Percentiles rank a stretch among this genome's conserved stretches.
These are phyloP conservation scores for Aradus depressus DNA, from an alignment of 2,888 invertebrate species.

Conservation along the genomic window DNA sequence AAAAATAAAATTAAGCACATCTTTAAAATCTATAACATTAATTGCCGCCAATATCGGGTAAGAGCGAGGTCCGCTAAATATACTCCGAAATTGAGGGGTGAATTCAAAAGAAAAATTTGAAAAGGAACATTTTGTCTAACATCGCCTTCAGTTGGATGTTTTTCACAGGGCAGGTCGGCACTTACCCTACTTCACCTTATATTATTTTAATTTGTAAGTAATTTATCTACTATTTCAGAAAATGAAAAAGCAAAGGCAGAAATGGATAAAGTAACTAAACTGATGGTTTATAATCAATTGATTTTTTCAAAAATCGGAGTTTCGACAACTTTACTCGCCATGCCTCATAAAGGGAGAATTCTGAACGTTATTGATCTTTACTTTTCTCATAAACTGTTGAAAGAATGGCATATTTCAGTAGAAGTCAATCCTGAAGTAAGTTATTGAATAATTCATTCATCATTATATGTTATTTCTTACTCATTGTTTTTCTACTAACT, in stretches of 20 bases:
- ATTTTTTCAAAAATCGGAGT: conserved; percentile 3
- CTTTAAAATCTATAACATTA: too few species aligned
- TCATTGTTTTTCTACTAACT: too few species aligned
- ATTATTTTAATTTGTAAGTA: not conserved
- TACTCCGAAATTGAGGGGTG: too few species aligned
- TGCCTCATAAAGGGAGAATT: conserved; percentile 16
- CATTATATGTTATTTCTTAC: too few species aligned
- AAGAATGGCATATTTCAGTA: conserved; percentile 4
- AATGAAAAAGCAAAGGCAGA: conserved; percentile 3
- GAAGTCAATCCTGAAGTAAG: conserved; percentile 19
- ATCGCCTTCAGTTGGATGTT: too few species aligned
- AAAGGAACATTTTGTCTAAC: too few species aligned
- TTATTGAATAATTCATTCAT: too few species aligned
- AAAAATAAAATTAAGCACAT: too few species aligned
- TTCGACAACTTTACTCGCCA: conserved; percentile 4
- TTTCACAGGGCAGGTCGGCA: not conserved
- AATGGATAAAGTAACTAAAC: conserved; percentile 1
- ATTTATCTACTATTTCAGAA: conserved; percentile 7
- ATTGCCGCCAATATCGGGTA: too few species aligned
- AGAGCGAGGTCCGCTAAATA: too few species aligned
- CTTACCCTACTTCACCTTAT: not conserved
- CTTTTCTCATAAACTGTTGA: conserved; percentile 15
- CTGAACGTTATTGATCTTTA: conserved; percentile 21
- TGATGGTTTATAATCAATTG: conserved; percentile 7
- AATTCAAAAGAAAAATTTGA: too few species aligned